These are phyloP conservation scores for Desoria tigrina DNA, from an alignment of 2,888 invertebrate genomes.

Conservation along the genomic window DNA sequence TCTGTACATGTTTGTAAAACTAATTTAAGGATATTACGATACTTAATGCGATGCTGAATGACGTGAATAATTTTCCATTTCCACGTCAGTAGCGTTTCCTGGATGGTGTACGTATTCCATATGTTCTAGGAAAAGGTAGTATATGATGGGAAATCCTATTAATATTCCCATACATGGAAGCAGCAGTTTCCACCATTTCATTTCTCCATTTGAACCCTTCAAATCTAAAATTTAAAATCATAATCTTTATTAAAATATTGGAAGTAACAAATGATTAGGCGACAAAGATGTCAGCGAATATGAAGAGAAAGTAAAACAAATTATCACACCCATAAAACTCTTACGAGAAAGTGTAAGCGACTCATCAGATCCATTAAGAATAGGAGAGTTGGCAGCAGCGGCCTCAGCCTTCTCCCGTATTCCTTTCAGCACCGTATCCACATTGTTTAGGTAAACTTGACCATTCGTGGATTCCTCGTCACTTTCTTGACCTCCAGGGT, in stretches of 20 bases:
- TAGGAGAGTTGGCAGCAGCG: conserved; percentile 47
- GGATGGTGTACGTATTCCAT: conserved; percentile 21
- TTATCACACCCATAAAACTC: conserved; percentile 18
- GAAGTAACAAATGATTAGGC: neutral
- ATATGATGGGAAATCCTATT: conserved; percentile 46
- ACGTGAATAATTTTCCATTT: no score
- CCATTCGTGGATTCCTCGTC: conserved; percentile 38
- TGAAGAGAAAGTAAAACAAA: neutral
- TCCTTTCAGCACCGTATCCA: conserved; percentile 46
- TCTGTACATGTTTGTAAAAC: no score
- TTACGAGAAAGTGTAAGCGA: no score
- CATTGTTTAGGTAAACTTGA: conserved; percentile 43
- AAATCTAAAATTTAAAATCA: conserved; percentile 23
- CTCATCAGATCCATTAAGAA: conserved; percentile 26
- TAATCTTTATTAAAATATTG: no score
- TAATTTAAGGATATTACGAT: no score
- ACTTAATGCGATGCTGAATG: no score
- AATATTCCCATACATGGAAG: conserved; percentile 46
- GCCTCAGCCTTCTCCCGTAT: conserved; percentile 46
- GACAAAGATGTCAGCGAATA: neutral
- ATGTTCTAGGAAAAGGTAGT: conserved; percentile 44
- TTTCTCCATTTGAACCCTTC: conserved; percentile 25
- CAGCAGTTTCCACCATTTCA: conserved; percentile 50
- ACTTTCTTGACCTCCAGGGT: no score
- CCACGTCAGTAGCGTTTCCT: no score